Conservation (phyloP, 2,888 invertebrate genomes). For the Drosophila engyochracea region DNA sequence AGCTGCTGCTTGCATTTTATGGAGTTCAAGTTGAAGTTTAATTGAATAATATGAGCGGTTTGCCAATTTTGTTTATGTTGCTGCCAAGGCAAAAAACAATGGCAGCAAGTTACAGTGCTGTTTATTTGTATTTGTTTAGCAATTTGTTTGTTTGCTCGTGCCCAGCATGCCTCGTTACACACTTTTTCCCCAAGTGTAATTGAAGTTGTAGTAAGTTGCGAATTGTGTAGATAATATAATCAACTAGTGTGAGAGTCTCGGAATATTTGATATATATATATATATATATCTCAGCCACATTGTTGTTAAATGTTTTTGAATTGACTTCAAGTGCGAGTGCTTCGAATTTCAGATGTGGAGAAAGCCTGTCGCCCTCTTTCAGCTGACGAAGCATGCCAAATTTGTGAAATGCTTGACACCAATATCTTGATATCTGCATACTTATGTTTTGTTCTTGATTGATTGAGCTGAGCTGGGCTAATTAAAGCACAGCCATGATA, state of each 20-base stretch:
- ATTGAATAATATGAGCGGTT: slow-evolving; percentile 68
- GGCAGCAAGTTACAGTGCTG: slow-evolving; percentile 12
- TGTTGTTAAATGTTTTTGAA: slow-evolving; percentile 21
- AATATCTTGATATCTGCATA: slow-evolving; percentile 27
- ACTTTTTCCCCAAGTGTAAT: slow-evolving; percentile 39
- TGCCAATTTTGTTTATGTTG: slow-evolving; percentile 52
- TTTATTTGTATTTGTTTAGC: slow-evolving; percentile 28
- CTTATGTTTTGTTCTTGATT: slow-evolving; percentile 46
- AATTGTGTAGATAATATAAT: slow-evolving; percentile 4
- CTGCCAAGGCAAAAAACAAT: slow-evolving; percentile 33
- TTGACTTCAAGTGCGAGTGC: slow-evolving; percentile 24
- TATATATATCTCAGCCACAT: not conserved
- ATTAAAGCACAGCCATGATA: slow-evolving; percentile 44
- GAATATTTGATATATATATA: slow-evolving; percentile 4
- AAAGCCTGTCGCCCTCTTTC: slow-evolving; percentile 44
- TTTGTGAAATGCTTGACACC: slow-evolving; percentile 50
- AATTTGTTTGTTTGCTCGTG: slow-evolving; percentile 47
- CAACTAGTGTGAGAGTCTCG: slow-evolving; percentile 4
- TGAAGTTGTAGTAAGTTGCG: slow-evolving; percentile 46
- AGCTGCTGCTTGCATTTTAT: slow-evolving; percentile 23
- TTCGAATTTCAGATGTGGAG: slow-evolving; percentile 48
- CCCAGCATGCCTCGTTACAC: slow-evolving; percentile 52
- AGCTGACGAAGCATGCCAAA: slow-evolving; percentile 32
- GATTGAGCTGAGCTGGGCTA: slow-evolving; percentile 49
- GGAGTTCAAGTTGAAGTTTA: slow-evolving; percentile 74